phyloP scores from a whole-genome alignment of 2,888 invertebrate species.

The Aleiodes testaceus region DNA sequence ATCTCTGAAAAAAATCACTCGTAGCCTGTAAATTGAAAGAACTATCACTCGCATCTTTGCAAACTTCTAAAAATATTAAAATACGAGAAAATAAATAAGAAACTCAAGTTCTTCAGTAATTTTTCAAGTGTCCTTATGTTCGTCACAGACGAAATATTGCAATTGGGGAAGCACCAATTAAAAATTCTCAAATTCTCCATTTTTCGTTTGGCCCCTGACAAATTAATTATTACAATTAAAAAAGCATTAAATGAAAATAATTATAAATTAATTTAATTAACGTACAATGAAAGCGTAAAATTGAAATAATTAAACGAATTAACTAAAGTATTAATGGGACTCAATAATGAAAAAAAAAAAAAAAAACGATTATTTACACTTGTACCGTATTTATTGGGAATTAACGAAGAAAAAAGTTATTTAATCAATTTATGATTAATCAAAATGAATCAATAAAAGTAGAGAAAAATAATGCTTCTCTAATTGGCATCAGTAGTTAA shows the following conservation, averaged over 20 bases:
- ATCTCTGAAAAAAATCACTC: background rate
- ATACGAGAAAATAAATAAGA: background rate
- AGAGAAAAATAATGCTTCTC: too few species aligned
- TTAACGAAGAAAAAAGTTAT: background rate
- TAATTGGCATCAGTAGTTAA: background rate
- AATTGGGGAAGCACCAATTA: slow-evolving; percentile 30
- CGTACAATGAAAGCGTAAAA: slow-evolving; percentile 17
- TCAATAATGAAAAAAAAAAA: slow-evolving; percentile 13
- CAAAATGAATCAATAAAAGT: background rate
- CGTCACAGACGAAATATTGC: slow-evolving; percentile 50
- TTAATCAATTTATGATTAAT: background rate
- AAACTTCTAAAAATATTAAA: slow-evolving; percentile 30
- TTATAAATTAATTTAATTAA: background rate
- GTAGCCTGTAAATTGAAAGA: background rate
- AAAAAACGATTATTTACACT: slow-evolving; percentile 10
- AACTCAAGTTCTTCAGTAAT: slow-evolving; percentile 27
- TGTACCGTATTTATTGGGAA: background rate
- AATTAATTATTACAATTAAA: background rate
- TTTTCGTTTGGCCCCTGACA: background rate
- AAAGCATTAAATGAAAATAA: background rate
- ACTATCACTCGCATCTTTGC: slow-evolving; percentile 17
- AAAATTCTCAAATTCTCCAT: background rate
- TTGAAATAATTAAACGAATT: slow-evolving; percentile 16
- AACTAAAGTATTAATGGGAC: slow-evolving; percentile 26
- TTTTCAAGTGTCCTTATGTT: slow-evolving; percentile 53